A percentile compares a stretch with the other conserved stretches of the same genome.
phyloP scores from a whole-genome alignment of 2,888 invertebrate genomes.

The Lepidochrysops patricia region DNA sequence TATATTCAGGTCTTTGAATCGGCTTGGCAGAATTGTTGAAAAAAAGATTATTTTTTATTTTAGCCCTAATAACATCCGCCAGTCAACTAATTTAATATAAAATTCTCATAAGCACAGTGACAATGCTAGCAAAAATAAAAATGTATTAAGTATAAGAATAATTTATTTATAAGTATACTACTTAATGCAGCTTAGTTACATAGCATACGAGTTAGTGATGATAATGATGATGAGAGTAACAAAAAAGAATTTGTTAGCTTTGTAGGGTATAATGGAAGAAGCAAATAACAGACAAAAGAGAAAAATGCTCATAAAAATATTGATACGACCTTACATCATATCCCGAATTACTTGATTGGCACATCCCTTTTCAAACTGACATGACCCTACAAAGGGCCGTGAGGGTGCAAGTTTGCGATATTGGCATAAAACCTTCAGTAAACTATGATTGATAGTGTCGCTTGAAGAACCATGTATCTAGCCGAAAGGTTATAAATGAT shows the following conservation, averaged over 20 bases:
- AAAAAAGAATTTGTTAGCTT: not conserved
- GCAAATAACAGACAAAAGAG: not conserved
- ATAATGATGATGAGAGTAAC: no score
- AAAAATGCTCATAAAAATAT: slow-evolving; percentile 1
- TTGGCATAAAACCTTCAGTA: slow-evolving; percentile 58
- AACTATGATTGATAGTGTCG: slow-evolving; percentile 69
- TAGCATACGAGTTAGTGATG: no score
- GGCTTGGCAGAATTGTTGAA: no score
- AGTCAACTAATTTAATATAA: no score
- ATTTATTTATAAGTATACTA: no score
- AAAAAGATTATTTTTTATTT: no score
- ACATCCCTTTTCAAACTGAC: slow-evolving; percentile 33
- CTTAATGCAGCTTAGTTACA: no score
- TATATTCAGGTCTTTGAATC: no score
- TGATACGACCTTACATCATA: slow-evolving; percentile 1
- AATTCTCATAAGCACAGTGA: no score
- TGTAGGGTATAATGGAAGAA: not conserved
- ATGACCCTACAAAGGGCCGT: slow-evolving; percentile 46
- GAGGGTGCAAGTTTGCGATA: slow-evolving; percentile 59
- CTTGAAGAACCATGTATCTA: slow-evolving; percentile 27
- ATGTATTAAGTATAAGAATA: no score
- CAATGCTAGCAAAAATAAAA: no score
- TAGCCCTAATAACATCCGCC: no score
- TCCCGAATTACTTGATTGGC: slow-evolving; percentile 30
- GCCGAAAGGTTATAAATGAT: slow-evolving; percentile 39